Conservation (phyloP, 2,113 vertebrate genomes). For the Fregetta grallaria region DNA sequence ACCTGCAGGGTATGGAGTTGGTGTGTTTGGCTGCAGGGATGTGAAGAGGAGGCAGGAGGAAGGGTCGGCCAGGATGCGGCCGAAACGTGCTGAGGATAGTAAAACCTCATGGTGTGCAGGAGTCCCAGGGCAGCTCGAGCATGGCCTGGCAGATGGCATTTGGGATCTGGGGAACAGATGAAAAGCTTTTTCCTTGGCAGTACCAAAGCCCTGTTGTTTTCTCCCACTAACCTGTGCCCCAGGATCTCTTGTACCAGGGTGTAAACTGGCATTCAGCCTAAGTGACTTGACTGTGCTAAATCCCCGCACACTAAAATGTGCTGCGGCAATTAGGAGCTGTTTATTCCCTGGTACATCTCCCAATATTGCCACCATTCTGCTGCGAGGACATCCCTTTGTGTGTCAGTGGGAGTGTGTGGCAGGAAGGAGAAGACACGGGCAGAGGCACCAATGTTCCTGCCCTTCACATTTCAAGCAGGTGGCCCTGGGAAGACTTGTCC, state of each 20-base stretch:
- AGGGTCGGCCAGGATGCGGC: background rate
- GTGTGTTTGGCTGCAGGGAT: background rate
- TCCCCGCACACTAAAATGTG: background rate
- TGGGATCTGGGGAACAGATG: background rate
- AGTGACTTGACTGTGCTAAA: background rate
- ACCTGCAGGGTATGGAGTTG: background rate
- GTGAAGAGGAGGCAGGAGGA: background rate
- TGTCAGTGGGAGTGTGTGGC: background rate
- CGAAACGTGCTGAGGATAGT: background rate
- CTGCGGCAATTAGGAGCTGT: background rate
- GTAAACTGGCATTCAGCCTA: background rate
- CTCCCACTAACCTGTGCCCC: background rate
- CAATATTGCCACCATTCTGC: background rate
- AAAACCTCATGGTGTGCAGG: background rate
- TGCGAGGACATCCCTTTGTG: background rate
- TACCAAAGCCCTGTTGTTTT: background rate
- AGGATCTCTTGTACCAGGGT: background rate
- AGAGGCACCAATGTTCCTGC: background rate
- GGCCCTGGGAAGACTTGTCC: background rate
- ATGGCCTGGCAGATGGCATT: background rate
- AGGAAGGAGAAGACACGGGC: background rate
- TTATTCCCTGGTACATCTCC: background rate
- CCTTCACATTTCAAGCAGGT: background rate
- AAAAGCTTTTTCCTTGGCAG: slow-evolving; percentile 5
- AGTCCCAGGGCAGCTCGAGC: background rate